Evolutionary conservation across 2,797 vertebrate species (phyloP).

Genomic region (Amblyopsis hoosieri): DNA sequence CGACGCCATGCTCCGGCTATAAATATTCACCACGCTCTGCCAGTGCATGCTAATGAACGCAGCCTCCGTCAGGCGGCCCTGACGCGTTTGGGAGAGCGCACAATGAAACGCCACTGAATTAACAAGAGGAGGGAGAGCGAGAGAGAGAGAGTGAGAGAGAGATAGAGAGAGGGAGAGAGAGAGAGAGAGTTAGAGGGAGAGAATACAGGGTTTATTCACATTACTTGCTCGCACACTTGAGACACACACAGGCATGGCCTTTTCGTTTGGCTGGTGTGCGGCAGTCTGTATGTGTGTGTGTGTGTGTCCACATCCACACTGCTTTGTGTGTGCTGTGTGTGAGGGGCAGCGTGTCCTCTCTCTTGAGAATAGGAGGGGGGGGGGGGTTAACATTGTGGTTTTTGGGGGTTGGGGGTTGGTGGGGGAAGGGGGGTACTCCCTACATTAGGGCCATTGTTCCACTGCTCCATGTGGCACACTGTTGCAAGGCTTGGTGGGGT

Average conservation of each 20-base stretch:
- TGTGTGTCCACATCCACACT: conserved; percentile 40
- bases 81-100: conserved; percentile 15
- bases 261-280: conserved; percentile 5
- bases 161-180: too few species aligned
- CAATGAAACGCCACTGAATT: conserved; percentile 12
- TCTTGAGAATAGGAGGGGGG: conserved; percentile 23
- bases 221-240: conserved; percentile 4
- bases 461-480: conserved; percentile 52
- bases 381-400: neutral
- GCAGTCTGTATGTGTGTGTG: too few species aligned
- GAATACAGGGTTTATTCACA: conserved; percentile 7
- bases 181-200: conserved; percentile 5
- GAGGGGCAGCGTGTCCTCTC: conserved; percentile 45
- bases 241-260: conserved; percentile 6
- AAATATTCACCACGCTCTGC: conserved; percentile 57
- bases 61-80: conserved; percentile 21
- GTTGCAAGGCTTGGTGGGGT: conserved; percentile 51
- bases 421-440: conserved; percentile 26
- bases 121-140: neutral
- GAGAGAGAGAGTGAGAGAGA: too few species aligned
- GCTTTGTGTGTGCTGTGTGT: conserved; percentile 23
- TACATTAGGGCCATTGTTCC: conserved; percentile 51
- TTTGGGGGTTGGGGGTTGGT: neutral
- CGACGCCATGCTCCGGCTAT: conserved; percentile 39
- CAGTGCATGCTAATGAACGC: conserved; percentile 38